phyloP scores from a whole-genome alignment of 1,140 invertebrate species.

The Metaphire vulgaris region DNA sequence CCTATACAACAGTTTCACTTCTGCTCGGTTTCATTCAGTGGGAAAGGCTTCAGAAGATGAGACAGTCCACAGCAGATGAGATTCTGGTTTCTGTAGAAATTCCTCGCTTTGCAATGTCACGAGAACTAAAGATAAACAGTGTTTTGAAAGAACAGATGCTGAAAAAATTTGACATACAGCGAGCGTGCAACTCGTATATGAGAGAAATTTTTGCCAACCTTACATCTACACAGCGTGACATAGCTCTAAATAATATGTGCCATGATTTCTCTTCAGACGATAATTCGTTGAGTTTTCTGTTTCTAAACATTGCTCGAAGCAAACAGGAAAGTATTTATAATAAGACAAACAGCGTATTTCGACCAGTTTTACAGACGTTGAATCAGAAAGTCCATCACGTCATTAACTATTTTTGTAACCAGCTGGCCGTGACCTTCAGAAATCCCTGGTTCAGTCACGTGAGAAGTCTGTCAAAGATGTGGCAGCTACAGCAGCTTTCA shows the following conservation, averaged over 20 bases:
- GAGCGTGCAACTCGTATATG: not conserved
- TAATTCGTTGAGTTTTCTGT: not conserved
- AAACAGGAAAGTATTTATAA: not conserved
- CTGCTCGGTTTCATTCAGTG: not conserved
- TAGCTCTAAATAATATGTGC: not conserved
- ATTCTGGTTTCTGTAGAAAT: not conserved
- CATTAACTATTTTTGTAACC: not conserved
- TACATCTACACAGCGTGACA: not conserved
- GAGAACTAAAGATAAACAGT: not conserved
- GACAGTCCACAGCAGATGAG: not conserved
- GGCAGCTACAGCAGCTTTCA: too few relatives aligned
- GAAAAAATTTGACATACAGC: not conserved
- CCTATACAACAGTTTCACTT: not conserved
- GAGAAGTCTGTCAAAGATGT: not conserved
- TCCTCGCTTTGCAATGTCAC: not conserved
- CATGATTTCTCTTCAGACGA: not conserved
- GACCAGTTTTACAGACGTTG: not conserved
- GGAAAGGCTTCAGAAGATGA: not conserved
- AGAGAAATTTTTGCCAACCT: not conserved
- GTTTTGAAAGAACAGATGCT: not conserved
- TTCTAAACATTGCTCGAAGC: not conserved
- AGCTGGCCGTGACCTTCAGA: not conserved
- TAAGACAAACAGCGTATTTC: not conserved
- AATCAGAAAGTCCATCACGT: not conserved
- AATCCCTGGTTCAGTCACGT: not conserved